phyloP scores from a whole-genome alignment of 2,888 invertebrate species.

The Caenorhabditis imperialis region DNA sequence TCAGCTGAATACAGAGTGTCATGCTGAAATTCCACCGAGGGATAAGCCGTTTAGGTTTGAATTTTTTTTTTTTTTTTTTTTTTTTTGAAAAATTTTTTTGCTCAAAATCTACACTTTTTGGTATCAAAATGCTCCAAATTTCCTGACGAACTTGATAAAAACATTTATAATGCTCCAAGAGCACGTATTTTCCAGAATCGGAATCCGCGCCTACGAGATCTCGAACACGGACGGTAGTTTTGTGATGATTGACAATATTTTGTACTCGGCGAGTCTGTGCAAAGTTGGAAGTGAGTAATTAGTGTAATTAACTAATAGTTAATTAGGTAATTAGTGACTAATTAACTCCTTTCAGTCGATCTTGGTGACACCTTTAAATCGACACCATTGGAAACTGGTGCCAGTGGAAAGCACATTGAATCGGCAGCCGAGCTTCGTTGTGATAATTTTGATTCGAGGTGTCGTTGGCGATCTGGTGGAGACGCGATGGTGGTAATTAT shows the following conservation, averaged over 20 bases:
- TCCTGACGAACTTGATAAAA: no score
- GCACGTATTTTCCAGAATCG: constrained; percentile 53
- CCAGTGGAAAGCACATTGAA: constrained; percentile 68
- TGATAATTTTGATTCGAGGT: constrained; percentile 69
- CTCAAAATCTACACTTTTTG: no score
- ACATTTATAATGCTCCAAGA: no score
- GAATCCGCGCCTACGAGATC: constrained; percentile 75
- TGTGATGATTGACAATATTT: constrained; percentile 77
- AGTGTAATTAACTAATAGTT: background rate
- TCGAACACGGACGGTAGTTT: constrained; percentile 74
- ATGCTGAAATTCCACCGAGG: constrained; percentile 72
- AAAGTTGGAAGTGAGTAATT: constrained; percentile 74
- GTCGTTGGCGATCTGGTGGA: constrained; percentile 75
- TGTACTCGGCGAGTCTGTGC: constrained; percentile 75
- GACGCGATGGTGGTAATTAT: constrained; percentile 56
- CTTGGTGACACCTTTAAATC: constrained; percentile 71
- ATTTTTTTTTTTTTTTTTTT: background rate
- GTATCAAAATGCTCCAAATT: background rate
- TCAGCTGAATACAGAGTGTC: constrained; percentile 68
- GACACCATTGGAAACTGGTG: constrained; percentile 67
- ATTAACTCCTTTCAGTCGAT: constrained; percentile 76
- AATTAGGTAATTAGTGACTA: no score
- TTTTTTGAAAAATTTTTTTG: no score
- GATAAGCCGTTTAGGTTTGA: constrained; percentile 71
- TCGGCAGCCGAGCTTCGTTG: constrained; percentile 67